phyloP scores from a whole-genome alignment of 1,140 invertebrate species.

The Palaemon carinicauda region DNA sequence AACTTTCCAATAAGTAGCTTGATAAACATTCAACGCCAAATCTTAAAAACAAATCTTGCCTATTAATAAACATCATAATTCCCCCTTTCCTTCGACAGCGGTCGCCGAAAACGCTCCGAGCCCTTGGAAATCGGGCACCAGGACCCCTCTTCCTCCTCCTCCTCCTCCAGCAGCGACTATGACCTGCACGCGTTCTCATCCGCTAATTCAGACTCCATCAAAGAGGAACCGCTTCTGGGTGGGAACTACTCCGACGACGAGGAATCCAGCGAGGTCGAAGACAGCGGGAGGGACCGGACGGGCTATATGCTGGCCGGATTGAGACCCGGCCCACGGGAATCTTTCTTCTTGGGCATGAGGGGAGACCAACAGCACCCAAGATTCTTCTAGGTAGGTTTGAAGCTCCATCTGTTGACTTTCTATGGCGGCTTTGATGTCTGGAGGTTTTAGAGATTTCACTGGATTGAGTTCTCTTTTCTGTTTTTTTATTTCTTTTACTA shows the following conservation, averaged over 20 bases:
- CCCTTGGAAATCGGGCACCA: neutral
- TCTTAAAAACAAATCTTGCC: neutral
- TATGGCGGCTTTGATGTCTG: neutral
- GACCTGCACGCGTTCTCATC: conserved; percentile 13
- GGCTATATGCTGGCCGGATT: neutral
- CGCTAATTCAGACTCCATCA: neutral
- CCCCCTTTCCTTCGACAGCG: neutral
- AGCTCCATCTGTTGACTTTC: neutral
- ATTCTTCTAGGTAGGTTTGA: conserved; percentile 21
- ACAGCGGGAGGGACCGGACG: neutral
- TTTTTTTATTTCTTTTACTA: no score
- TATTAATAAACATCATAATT: neutral
- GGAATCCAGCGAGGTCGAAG: conserved; percentile 8
- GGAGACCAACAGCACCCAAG: neutral
- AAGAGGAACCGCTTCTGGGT: neutral
- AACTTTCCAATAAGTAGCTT: no score
- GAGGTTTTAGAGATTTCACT: no score
- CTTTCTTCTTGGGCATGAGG: conserved; percentile 22
- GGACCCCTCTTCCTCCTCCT: no score
- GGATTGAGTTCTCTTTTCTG: no score
- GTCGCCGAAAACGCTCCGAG: conserved; percentile 37
- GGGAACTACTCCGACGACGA: conserved; percentile 4
- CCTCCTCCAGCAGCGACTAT: neutral
- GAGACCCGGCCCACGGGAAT: neutral
- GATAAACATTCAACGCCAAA: neutral